Evolutionary conservation across 2,797 vertebrate genomes (phyloP).

Genomic region (Propithecus perrieri): DNA sequence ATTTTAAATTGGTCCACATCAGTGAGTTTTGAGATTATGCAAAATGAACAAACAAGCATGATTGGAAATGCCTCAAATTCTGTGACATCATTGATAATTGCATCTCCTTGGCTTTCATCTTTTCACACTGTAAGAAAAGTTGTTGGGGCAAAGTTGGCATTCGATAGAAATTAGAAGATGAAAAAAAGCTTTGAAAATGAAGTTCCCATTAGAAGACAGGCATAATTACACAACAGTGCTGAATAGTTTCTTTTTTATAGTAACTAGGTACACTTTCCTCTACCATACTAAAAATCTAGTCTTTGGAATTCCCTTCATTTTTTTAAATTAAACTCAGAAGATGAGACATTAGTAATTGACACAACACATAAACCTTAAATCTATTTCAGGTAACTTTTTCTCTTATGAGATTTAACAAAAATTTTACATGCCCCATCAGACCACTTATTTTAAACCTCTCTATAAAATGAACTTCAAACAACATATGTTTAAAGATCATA

Average conservation of each 20-base stretch:
- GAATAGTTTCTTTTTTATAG: neutral
- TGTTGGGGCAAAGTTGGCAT: constrained; percentile 33
- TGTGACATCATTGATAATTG: constrained; percentile 54
- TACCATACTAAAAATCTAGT: neutral
- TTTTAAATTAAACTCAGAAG: constrained; percentile 40
- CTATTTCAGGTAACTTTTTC: constrained; percentile 30
- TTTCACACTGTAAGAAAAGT: constrained; percentile 45
- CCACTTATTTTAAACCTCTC: neutral
- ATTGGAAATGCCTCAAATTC: constrained; percentile 26
- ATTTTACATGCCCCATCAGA: neutral
- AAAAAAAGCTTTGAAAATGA: constrained; percentile 49
- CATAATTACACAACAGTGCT: constrained; percentile 34
- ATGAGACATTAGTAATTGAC: neutral
- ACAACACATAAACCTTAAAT: neutral
- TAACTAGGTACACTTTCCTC: constrained; percentile 17
- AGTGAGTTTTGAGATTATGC: constrained; percentile 47
- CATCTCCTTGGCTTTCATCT: constrained; percentile 55
- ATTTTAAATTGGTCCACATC: constrained; percentile 58
- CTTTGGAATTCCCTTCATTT: neutral
- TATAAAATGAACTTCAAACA: constrained; percentile 18
- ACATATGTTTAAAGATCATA: neutral
- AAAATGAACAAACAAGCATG: constrained; percentile 59
- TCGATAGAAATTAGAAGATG: constrained; percentile 32
- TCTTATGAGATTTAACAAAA: neutral
- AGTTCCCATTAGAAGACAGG: neutral